A percentile compares a stretch with the other conserved stretches of the same genome.
Conservation (phyloP, 2,113 vertebrate species). For the Odocoileus virginianus region DNA sequence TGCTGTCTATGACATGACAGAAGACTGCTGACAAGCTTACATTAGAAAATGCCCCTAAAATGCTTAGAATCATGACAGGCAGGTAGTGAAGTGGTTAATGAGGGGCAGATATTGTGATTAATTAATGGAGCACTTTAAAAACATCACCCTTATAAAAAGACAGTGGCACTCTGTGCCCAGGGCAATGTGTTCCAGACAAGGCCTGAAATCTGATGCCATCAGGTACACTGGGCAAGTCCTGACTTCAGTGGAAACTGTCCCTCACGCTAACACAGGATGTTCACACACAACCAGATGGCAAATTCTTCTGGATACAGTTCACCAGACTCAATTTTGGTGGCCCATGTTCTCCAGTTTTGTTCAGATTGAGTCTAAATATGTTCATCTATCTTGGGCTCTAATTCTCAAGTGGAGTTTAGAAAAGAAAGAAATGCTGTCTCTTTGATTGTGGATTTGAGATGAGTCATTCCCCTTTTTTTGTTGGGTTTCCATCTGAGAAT, state of each 20-base stretch:
- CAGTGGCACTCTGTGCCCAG: background rate
- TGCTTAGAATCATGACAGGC: background rate
- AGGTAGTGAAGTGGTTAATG: background rate
- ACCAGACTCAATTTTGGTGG: background rate
- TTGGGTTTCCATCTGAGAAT: background rate
- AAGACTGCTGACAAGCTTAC: background rate
- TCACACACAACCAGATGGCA: background rate
- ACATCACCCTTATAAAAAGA: background rate
- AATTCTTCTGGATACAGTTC: background rate
- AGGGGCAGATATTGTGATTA: background rate
- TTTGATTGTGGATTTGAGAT: background rate
- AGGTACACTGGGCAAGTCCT: background rate
- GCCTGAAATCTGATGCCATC: background rate
- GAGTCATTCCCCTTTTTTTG: background rate
- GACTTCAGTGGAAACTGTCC: background rate
- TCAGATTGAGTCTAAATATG: background rate
- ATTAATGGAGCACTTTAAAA: background rate
- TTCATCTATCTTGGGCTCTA: background rate
- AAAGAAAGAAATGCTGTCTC: background rate
- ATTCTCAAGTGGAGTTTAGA: background rate
- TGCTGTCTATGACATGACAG: background rate
- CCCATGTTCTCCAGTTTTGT: background rate
- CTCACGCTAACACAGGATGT: background rate
- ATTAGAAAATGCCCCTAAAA: background rate
- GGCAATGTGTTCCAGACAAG: background rate